These are phyloP conservation scores for Thereva unica DNA, from an alignment of 2,888 invertebrate species.

Conservation along the genomic window DNA sequence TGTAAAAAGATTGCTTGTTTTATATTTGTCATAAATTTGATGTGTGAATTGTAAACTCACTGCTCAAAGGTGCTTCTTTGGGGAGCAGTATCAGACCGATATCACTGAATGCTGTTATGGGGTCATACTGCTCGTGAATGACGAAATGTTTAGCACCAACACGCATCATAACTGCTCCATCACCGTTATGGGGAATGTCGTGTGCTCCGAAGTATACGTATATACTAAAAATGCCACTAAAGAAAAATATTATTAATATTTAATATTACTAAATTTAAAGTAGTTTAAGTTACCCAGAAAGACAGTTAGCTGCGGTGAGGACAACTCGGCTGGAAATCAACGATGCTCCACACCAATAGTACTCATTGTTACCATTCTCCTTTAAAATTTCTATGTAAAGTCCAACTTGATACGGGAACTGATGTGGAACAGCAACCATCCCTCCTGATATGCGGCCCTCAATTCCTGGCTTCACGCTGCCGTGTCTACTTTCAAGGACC, in stretches of 20 bases:
- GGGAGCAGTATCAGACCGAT: constrained; percentile 54
- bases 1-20: background rate
- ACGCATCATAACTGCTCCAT: background rate
- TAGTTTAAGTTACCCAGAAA: background rate
- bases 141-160: constrained; percentile 43
- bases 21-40: background rate
- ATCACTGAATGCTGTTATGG: constrained; percentile 52
- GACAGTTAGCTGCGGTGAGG: constrained; percentile 37
- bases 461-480: background rate
- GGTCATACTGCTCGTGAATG: constrained; percentile 51
- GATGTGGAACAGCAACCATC: constrained; percentile 12
- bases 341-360: constrained; percentile 26
- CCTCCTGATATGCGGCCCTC: constrained; percentile 19
- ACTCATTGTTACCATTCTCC: background rate
- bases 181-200: constrained; percentile 3
- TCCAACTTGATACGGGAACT: constrained; percentile 33
- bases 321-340: constrained; percentile 26
- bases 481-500: background rate
- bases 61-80: constrained; percentile 51
- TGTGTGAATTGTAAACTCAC: constrained; percentile 43
- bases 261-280: background rate
- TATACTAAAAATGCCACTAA: constrained; percentile 4
- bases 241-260: background rate
- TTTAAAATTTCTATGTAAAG: constrained; percentile 2
- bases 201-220: constrained; percentile 31